A percentile compares a stretch with the other conserved stretches of the same genome.
Conservation (phyloP, 92 coral and sea anemone genomes). For the Phenganax subtilis region DNA sequence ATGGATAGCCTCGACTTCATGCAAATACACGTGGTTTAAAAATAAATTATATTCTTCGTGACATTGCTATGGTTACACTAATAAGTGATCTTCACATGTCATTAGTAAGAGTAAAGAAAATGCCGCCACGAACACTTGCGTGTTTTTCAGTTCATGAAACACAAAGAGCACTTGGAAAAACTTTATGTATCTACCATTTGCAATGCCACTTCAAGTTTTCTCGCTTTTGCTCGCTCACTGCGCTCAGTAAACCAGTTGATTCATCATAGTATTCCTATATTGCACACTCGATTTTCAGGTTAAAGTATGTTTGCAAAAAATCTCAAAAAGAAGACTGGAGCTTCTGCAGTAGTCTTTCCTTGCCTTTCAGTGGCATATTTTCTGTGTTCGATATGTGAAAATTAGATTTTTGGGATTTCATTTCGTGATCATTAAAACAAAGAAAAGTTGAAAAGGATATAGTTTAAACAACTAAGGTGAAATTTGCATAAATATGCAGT, state of each 20-base stretch:
- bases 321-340: not conserved
- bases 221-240: not conserved
- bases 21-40: not conserved
- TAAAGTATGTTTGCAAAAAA: slow-evolving; percentile 9
- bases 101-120: not conserved
- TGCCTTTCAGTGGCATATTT: not conserved
- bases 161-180: not conserved
- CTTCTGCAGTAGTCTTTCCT: not conserved
- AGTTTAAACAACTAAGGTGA: slow-evolving; percentile 6
- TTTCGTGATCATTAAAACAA: not conserved
- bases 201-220: not conserved
- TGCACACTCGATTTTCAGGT: slow-evolving; percentile 15
- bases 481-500: slow-evolving; percentile 28
- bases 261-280: not conserved
- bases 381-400: not conserved
- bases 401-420: not conserved
- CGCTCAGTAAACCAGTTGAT: slow-evolving; percentile 8
- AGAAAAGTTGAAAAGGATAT: not conserved
- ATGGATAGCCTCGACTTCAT: not conserved
- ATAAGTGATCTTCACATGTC: not conserved
- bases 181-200: not conserved
- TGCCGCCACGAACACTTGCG: slow-evolving; percentile 29
- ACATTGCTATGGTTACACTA: slow-evolving; percentile 22
- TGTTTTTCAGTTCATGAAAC: not conserved
- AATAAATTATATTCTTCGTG: slow-evolving; percentile 1